These are phyloP conservation scores for Pitangus sulphuratus DNA, from an alignment of 2,797 vertebrate genomes.

Conservation along the genomic window DNA sequence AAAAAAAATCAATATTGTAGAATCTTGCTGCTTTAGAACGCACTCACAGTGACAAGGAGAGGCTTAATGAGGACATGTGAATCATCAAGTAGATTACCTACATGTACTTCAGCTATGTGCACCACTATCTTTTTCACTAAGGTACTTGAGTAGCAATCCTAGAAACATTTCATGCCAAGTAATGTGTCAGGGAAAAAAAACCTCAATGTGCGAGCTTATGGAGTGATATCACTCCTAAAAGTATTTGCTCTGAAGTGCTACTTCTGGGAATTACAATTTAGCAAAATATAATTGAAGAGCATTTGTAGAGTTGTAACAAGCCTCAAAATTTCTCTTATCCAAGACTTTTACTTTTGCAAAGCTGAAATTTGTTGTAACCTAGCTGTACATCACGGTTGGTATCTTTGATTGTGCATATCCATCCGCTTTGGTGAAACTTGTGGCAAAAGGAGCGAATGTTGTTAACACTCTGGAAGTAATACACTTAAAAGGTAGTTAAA, in stretches of 20 bases:
- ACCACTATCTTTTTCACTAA: neutral
- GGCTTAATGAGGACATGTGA: constrained; percentile 6
- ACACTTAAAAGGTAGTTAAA: neutral
- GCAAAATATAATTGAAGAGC: neutral
- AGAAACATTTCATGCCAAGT: neutral
- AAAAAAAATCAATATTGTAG: neutral
- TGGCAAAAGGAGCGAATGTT: neutral
- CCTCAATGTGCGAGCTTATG: accelerated
- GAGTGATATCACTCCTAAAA: neutral
- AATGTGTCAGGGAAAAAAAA: neutral
- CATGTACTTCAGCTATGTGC: neutral
- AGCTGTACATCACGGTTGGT: neutral
- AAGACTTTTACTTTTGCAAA: neutral
- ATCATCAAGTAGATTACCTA: constrained; percentile 2
- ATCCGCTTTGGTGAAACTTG: neutral
- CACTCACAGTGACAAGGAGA: neutral
- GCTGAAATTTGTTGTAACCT: neutral
- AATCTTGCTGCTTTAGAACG: neutral
- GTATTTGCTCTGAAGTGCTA: neutral
- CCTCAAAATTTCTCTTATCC: neutral
- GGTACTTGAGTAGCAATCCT: neutral
- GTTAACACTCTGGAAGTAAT: neutral
- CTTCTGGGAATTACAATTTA: constrained; percentile 4
- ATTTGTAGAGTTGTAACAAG: neutral
- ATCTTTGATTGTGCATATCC: neutral